Percentiles rank a stretch among this genome's conserved stretches.
Evolutionary conservation across 2,888 invertebrate species (phyloP).

Genomic region (Cephus rjabovi): DNA sequence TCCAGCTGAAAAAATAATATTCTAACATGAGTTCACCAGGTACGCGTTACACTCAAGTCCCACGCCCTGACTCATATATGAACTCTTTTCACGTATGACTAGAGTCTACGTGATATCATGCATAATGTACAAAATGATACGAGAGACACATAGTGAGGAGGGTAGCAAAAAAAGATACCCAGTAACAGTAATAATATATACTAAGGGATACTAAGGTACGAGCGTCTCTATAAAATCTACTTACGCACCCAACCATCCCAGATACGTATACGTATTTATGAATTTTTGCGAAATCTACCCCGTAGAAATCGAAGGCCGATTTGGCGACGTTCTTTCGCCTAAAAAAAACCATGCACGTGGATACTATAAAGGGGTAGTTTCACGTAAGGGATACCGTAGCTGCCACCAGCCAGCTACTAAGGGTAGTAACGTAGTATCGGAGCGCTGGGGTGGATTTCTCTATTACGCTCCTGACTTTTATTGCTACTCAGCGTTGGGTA

Average conservation of each 20-base stretch:
- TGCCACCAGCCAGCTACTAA: neutral
- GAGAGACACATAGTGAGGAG: conserved; percentile 28
- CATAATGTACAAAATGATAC: conserved; percentile 47
- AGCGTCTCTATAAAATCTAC: neutral
- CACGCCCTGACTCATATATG: neutral
- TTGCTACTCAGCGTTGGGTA: conserved; percentile 31
- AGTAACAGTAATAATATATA: neutral
- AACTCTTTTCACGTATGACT: conserved; percentile 21
- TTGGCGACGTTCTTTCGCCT: neutral
- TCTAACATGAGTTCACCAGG: neutral
- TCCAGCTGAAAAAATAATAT: neutral
- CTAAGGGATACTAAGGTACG: neutral
- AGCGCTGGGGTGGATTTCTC: conserved; percentile 31
- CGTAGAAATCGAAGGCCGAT: neutral
- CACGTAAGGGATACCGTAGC: neutral
- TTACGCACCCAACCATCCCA: neutral
- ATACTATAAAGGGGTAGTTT: neutral
- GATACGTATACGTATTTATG: neutral
- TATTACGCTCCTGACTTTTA: conserved; percentile 39
- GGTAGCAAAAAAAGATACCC: neutral
- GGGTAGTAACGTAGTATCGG: conserved; percentile 12
- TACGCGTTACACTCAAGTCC: neutral
- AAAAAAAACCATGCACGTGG: neutral
- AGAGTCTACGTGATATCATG: conserved; percentile 39
- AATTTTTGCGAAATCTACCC: neutral